A percentile compares a stretch with the other conserved stretches of the same genome.
phyloP scores from a whole-genome alignment of 2,888 invertebrate genomes.

The Chrysolina americana region DNA sequence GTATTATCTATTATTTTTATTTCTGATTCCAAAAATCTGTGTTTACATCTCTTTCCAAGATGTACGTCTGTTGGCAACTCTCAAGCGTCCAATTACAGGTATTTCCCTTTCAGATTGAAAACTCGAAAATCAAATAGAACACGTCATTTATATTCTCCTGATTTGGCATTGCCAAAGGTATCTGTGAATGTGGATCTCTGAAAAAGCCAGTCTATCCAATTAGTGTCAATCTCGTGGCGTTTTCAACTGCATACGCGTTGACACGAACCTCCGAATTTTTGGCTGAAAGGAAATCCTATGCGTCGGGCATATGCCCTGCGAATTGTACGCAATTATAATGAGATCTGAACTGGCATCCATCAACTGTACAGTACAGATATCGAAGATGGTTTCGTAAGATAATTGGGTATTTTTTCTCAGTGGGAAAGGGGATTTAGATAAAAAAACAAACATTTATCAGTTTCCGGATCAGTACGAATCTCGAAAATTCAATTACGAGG shows the following conservation, averaged over 20 bases:
- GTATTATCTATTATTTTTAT: no score
- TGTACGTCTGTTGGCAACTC: background rate
- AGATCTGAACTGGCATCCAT: background rate
- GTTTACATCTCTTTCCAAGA: background rate
- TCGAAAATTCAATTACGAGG: no score
- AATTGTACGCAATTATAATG: slow-evolving; percentile 9
- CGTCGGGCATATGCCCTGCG: background rate
- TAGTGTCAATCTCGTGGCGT: slow-evolving; percentile 54
- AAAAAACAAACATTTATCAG: no score
- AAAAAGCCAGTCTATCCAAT: slow-evolving; percentile 51
- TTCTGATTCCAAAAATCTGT: no score
- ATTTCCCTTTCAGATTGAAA: slow-evolving; percentile 18
- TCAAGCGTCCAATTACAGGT: slow-evolving; percentile 20
- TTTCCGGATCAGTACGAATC: no score
- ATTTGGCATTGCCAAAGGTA: slow-evolving; percentile 48
- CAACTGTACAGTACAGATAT: background rate
- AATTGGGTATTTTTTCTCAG: background rate
- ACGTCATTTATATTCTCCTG: slow-evolving; percentile 37
- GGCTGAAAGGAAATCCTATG: slow-evolving; percentile 11
- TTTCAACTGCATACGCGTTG: slow-evolving; percentile 40
- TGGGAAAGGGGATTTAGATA: no score
- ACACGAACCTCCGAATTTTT: slow-evolving; percentile 43
- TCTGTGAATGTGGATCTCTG: slow-evolving; percentile 45
- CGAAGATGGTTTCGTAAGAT: no score
- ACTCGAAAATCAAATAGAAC: slow-evolving; percentile 24